Evolutionary conservation across 2,888 invertebrate species (phyloP).

Genomic region (Scaptomyza polygonia): DNA sequence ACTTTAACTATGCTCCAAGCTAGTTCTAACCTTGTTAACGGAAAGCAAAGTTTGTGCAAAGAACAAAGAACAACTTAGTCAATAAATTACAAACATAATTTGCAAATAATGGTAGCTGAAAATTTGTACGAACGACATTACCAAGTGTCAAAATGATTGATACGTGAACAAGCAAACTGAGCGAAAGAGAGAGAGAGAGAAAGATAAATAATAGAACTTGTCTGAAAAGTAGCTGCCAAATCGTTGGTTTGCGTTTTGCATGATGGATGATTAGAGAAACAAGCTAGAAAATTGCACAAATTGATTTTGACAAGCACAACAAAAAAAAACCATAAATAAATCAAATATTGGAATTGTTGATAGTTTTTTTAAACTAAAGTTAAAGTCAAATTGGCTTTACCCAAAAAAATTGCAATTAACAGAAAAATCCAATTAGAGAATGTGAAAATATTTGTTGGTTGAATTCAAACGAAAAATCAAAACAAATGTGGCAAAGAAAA

Average conservation of each 20-base stretch:
- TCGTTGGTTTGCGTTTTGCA: not conserved
- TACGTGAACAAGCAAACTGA: constrained; percentile 3
- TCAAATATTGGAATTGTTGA: too few relatives aligned
- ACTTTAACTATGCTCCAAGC: not conserved
- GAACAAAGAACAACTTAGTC: too few relatives aligned
- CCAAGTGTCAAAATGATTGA: constrained; percentile 36
- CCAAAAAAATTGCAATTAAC: too few relatives aligned
- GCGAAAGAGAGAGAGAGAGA: too few relatives aligned
- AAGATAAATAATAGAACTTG: not conserved
- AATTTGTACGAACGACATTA: constrained; percentile 3
- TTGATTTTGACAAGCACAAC: not conserved
- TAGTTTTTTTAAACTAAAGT: too few relatives aligned
- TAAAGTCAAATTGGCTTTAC: not conserved
- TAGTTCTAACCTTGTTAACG: not conserved
- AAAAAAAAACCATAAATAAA: not conserved
- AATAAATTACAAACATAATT: not conserved
- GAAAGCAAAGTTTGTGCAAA: not conserved
- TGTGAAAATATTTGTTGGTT: too few relatives aligned
- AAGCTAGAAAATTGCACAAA: not conserved
- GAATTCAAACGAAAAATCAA: not conserved
- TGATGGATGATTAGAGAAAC: not conserved
- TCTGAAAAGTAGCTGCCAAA: constrained; percentile 1
- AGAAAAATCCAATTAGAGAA: too few relatives aligned
- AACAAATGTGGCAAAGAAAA: not conserved
- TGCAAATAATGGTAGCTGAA: not conserved